phyloP scores from a whole-genome alignment of 1,140 invertebrate genomes.

The Metaphire vulgaris region DNA sequence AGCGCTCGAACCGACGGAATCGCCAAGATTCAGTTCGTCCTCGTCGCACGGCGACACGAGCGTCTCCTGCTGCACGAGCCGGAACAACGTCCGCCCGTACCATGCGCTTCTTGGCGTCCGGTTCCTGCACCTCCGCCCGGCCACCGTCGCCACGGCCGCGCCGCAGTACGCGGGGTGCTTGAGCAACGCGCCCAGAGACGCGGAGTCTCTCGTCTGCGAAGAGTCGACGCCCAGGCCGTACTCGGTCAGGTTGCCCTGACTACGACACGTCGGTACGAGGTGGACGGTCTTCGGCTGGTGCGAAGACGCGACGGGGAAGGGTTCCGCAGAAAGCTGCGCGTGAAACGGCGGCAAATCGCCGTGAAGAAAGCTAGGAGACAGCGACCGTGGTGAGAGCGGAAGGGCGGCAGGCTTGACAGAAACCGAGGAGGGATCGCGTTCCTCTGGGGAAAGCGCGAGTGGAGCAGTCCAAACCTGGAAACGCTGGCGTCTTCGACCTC shows the following conservation, averaged over 20 bases:
- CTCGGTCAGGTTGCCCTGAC: slow-evolving; percentile 3
- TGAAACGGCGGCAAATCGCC: neutral
- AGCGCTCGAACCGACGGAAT: neutral
- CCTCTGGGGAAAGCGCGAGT: neutral
- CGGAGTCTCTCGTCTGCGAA: neutral
- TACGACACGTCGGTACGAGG: slow-evolving; percentile 7
- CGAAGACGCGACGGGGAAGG: neutral
- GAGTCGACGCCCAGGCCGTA: neutral
- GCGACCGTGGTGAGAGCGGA: neutral
- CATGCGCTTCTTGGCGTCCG: neutral
- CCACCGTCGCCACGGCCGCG: neutral
- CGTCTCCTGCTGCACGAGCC: neutral
- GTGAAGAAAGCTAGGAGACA: neutral
- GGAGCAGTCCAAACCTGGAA: neutral
- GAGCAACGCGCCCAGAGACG: neutral
- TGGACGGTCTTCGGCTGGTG: neutral
- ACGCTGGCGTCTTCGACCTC: too few species aligned
- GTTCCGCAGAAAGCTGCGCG: neutral
- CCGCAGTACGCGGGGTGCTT: neutral
- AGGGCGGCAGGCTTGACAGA: too few species aligned
- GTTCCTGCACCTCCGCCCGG: neutral
- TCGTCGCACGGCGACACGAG: neutral
- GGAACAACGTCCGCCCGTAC: neutral
- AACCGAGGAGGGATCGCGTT: too few species aligned
- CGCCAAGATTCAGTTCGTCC: neutral